Conservation (phyloP, 2,113 vertebrate genomes). For the Lepus europaeus region DNA sequence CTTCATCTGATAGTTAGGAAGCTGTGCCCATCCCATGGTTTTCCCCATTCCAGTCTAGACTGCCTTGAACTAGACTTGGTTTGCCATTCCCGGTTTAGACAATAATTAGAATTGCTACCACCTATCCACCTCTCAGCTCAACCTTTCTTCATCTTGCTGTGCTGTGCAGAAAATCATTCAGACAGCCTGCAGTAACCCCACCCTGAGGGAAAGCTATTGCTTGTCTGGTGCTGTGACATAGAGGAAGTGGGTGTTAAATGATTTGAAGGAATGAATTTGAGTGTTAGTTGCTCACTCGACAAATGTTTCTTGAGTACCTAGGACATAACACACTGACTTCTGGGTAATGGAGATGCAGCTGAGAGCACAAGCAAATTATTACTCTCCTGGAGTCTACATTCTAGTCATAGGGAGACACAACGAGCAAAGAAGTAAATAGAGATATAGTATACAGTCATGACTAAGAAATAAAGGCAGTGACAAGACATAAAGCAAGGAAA, state of each 20-base stretch:
- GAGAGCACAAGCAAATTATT: background rate
- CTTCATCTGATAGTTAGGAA: background rate
- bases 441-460: too few species aligned
- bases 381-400: background rate
- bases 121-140: background rate
- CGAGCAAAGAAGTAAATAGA: background rate
- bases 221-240: background rate
- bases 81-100: background rate
- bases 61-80: background rate
- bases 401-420: background rate
- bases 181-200: background rate
- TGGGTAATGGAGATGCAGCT: background rate
- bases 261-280: conserved; percentile 27
- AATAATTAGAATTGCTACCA: background rate
- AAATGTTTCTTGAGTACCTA: background rate
- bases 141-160: background rate
- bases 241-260: background rate
- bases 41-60: background rate
- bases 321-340: background rate
- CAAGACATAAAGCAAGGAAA: too few species aligned
- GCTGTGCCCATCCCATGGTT: too few species aligned
- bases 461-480: background rate
- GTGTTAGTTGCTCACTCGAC: conserved; percentile 40
- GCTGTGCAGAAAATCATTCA: background rate
- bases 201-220: background rate